These are phyloP conservation scores for Proteles cristata DNA, from an alignment of 2,113 vertebrate genomes.

Conservation along the genomic window DNA sequence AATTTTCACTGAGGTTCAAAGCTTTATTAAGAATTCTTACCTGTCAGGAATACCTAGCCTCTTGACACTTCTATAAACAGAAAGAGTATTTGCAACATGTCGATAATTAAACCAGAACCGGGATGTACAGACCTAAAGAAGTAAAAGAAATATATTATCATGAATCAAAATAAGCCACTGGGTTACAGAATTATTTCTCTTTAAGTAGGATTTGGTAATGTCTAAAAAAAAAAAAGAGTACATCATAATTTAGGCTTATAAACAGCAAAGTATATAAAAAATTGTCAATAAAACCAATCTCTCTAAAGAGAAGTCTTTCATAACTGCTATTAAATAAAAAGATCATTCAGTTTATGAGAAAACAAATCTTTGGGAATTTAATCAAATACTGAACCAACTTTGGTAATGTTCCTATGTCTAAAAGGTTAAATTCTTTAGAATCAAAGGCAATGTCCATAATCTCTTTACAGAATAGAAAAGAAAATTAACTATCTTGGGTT, in stretches of 20 bases:
- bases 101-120: slow-evolving; percentile 99
- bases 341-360: neutral
- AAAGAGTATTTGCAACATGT: slow-evolving; percentile 97
- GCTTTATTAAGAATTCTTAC: slow-evolving; percentile 82
- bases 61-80: slow-evolving; percentile 98
- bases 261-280: slow-evolving; percentile 11
- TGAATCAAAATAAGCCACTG: slow-evolving; percentile 23
- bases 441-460: neutral
- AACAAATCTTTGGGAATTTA: slow-evolving; percentile 40
- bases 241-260: neutral
- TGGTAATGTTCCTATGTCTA: slow-evolving; percentile 13
- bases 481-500: neutral
- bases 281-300: slow-evolving; percentile 58
- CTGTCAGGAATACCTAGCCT: slow-evolving; percentile 98
- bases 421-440: slow-evolving; percentile 53
- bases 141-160: slow-evolving; percentile 44
- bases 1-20: slow-evolving; percentile 16
- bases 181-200: slow-evolving; percentile 6
- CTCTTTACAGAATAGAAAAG: neutral
- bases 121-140: slow-evolving; percentile 95
- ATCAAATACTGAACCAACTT: neutral
- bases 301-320: slow-evolving; percentile 45
- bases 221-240: slow-evolving; percentile 27
- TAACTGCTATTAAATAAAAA: slow-evolving; percentile 53
- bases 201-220: neutral